phyloP scores from a whole-genome alignment of 2,888 invertebrate genomes.

The Pachycephus smyrnensis region DNA sequence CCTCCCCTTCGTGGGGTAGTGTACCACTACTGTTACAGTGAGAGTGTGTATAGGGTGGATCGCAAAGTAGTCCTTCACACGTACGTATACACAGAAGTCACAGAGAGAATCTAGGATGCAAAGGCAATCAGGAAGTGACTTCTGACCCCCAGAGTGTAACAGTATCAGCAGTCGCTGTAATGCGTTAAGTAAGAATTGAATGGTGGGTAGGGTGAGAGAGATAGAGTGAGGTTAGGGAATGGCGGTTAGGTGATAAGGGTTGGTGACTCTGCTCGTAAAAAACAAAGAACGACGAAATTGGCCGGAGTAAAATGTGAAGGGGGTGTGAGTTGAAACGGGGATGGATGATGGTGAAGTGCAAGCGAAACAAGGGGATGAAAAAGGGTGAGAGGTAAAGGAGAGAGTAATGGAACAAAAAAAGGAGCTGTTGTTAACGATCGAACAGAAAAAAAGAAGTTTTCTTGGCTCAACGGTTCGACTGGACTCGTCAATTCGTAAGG shows the following conservation, averaged over 20 bases:
- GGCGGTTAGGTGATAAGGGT: not conserved
- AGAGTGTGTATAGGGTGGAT: not conserved
- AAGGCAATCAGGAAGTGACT: not conserved
- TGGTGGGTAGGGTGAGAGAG: not conserved
- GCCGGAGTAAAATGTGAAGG: not conserved
- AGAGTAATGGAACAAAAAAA: not conserved
- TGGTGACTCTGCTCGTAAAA: not conserved
- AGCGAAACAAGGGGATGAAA: not conserved
- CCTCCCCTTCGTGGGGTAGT: not conserved
- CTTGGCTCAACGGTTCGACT: not conserved
- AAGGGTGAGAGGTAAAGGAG: not conserved
- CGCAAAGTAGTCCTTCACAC: not conserved
- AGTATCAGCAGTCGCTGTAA: not conserved
- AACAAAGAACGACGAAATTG: not conserved
- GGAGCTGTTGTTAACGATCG: not conserved
- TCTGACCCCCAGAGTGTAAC: not conserved
- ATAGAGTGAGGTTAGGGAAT: not conserved
- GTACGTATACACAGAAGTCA: not conserved
- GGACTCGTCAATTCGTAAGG: not conserved
- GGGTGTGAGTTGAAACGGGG: not conserved
- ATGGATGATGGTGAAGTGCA: not conserved
- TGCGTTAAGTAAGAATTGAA: not conserved
- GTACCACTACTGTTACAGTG: not conserved
- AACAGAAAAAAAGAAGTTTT: not conserved
- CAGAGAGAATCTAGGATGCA: not conserved